Base-by-base conservation (phyloP, 1,140 invertebrate species). In the Drosophila suzukii region DNA sequence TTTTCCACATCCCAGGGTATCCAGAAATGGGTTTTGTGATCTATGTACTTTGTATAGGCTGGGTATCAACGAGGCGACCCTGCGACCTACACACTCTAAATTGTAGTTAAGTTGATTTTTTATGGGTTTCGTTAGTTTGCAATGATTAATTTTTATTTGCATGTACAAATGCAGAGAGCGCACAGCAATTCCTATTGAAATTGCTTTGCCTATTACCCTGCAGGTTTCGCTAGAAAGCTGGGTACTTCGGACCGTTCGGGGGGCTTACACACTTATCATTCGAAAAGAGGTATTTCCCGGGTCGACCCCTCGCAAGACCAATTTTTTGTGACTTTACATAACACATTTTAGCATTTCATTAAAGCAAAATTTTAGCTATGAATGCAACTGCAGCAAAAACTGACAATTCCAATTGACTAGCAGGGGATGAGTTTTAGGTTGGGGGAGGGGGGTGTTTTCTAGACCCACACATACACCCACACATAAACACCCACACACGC, bases 61-160 rank as follows among this genome's bases (percentile, higher is more conserved):
- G 53, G 46, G 68, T 72, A 70, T 58, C 65, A 43, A 32, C 36
- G 12, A 20, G 47, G 32, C 70, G 46, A 73, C 46, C 30, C 38
- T 20, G n/a, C 32, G 7, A 59, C 32, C 32, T 27, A 61, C 20
- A 32, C 56, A 13, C 41, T 55, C 36, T 49, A 41, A 74, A 50
- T 49, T 59, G 47, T 67, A 63, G 70, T 53, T 46, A 50, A 78
- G 63, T 53, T 53, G 53, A 74, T 75, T 80, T 68, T 85, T 70
- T 79, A 82, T 72, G 62, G 51, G 41, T 76, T 88, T 72, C 51
- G 70, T 79, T 82, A 72, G 66, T 88, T 79, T 49, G 67, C 70
- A 89, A 79, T 79, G 75, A 72, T 76, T 79, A 85, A 86, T 83
- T 77, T 73, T 76, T 68, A 81, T 86, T 86, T 88, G 79, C 80